phyloP scores from a whole-genome alignment of 2,888 invertebrate species.

The Yponomeuta plumbellus region DNA sequence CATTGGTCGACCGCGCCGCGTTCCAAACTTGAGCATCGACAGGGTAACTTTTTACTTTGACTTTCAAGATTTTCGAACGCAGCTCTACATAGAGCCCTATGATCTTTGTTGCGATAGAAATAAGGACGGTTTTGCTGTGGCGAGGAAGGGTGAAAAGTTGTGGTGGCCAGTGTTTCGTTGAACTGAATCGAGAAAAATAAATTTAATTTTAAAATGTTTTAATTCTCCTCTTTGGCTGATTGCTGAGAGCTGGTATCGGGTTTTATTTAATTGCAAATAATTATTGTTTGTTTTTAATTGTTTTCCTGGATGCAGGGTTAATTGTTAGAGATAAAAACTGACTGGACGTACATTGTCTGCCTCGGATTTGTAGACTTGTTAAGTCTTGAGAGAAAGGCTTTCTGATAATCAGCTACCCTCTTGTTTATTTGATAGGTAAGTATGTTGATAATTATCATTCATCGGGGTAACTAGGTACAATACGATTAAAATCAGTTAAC shows the following conservation, averaged over 20 bases:
- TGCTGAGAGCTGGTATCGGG: background rate
- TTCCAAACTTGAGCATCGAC: background rate
- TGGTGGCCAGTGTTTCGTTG: background rate
- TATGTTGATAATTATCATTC: too few relatives aligned
- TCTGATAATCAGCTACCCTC: background rate
- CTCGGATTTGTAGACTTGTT: background rate
- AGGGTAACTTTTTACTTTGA: background rate
- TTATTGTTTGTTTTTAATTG: constrained; percentile 1
- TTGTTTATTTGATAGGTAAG: background rate
- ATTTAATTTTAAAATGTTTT: constrained; percentile 1
- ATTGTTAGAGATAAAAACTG: background rate
- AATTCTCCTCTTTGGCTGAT: background rate
- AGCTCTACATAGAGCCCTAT: background rate
- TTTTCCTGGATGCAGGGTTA: background rate
- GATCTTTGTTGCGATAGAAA: background rate
- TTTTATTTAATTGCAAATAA: background rate
- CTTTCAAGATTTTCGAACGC: background rate
- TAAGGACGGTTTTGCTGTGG: background rate
- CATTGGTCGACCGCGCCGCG: constrained; percentile 26
- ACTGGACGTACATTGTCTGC: background rate
- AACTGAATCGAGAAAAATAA: background rate
- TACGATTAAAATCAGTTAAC: too few relatives aligned
- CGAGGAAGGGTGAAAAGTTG: background rate
- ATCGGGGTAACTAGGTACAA: too few relatives aligned
- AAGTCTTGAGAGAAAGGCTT: background rate